Evolutionary conservation across 1,140 invertebrate genomes (phyloP).

Genomic region (Atta texana): DNA sequence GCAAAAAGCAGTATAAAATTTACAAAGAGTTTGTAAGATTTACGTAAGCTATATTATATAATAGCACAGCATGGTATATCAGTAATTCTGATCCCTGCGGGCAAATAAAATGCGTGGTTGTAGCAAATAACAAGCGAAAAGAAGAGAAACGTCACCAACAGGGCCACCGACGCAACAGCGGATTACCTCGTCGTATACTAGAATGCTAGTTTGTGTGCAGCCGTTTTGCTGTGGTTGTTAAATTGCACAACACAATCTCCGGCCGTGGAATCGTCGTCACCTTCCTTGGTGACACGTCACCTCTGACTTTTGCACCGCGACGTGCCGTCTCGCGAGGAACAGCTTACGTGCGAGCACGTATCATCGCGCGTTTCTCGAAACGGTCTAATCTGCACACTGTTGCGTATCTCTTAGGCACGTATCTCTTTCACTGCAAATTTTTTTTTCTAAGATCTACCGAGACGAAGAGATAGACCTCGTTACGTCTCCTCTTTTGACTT

Average conservation of each 20-base stretch:
- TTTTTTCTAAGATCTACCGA: slow-evolving; percentile 6
- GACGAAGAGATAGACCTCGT: slow-evolving; percentile 14
- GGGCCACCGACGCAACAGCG: background rate
- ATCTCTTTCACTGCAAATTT: slow-evolving; percentile 50
- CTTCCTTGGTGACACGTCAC: slow-evolving; percentile 82
- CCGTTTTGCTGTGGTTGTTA: slow-evolving; percentile 47
- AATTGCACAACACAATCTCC: slow-evolving; percentile 75
- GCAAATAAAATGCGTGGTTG: slow-evolving; percentile 37
- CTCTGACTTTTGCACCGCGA: slow-evolving; percentile 78
- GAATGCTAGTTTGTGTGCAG: slow-evolving; percentile 49
- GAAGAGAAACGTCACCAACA: slow-evolving; percentile 31
- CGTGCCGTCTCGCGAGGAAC: slow-evolving; percentile 49
- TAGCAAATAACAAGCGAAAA: slow-evolving; percentile 34
- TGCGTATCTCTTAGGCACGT: slow-evolving; percentile 52
- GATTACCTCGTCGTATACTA: slow-evolving; percentile 44
- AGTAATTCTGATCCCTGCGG: slow-evolving; percentile 17
- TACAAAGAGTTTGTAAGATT: background rate
- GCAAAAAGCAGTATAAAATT: background rate
- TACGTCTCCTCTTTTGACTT: slow-evolving; percentile 60
- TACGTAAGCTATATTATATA: slow-evolving; percentile 42
- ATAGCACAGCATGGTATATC: slow-evolving; percentile 23
- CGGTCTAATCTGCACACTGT: slow-evolving; percentile 69
- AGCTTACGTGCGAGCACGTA: slow-evolving; percentile 59
- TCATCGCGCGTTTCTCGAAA: slow-evolving; percentile 60
- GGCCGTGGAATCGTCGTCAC: slow-evolving; percentile 77